Evolutionary conservation across 2,888 invertebrate species (phyloP).

Genomic region (Ganaspis brasiliensis): DNA sequence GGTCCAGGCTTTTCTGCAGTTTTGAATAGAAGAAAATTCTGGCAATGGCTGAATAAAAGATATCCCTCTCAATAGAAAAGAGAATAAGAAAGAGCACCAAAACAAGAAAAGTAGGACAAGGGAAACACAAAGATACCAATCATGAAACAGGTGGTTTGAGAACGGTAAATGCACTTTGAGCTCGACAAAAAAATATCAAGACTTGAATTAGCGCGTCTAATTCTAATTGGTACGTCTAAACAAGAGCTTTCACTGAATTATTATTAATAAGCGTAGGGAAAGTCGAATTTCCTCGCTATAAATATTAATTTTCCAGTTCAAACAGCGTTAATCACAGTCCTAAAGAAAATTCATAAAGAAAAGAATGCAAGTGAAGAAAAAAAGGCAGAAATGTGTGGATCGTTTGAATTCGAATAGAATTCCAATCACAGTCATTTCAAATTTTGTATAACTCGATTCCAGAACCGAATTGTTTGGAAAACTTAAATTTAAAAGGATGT

Average conservation of each 20-base stretch:
- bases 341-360: no score
- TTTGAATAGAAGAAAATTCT: slow-evolving; percentile 54
- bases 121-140: slow-evolving; percentile 30
- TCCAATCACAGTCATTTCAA: no score
- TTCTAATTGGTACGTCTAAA: slow-evolving; percentile 17
- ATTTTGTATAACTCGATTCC: no score
- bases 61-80: slow-evolving; percentile 5
- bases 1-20: slow-evolving; percentile 52
- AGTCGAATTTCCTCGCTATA: background rate
- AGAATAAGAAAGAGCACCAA: background rate
- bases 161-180: slow-evolving; percentile 22
- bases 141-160: slow-evolving; percentile 13
- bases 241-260: slow-evolving; percentile 5
- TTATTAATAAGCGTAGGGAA: background rate
- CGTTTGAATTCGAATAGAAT: no score
- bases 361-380: no score
- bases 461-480: no score
- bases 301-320: background rate
- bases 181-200: slow-evolving; percentile 19
- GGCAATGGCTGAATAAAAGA: background rate
- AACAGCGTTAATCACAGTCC: no score
- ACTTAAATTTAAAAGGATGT: no score
- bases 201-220: slow-evolving; percentile 14
- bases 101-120: slow-evolving; percentile 23
- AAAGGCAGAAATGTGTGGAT: no score